A percentile compares a stretch with the other conserved stretches of the same genome.
Evolutionary conservation across 2,888 invertebrate genomes (phyloP).

Genomic region (Nomada fucata): DNA sequence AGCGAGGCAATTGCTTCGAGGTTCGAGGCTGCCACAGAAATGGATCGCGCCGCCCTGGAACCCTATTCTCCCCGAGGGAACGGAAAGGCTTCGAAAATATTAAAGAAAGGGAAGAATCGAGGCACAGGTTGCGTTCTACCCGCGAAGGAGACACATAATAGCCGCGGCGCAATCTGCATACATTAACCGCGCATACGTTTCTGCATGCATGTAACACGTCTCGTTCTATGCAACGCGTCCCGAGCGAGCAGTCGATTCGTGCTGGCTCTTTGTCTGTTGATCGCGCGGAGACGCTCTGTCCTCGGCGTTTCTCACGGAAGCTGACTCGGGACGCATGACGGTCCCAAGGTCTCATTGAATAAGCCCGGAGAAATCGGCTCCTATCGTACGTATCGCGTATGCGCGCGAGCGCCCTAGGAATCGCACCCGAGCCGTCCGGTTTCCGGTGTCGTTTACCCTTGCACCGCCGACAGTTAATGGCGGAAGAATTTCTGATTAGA

Average conservation of each 20-base stretch:
- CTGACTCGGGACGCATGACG: slow-evolving; percentile 71
- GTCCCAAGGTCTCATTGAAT: slow-evolving; percentile 77
- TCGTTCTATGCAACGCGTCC: neutral
- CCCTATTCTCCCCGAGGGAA: neutral
- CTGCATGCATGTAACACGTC: slow-evolving; percentile 19
- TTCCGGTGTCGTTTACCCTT: slow-evolving; percentile 72
- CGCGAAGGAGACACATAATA: slow-evolving; percentile 79
- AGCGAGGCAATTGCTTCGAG: neutral
- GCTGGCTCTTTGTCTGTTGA: slow-evolving; percentile 1
- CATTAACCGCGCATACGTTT: slow-evolving; percentile 69
- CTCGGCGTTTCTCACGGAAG: slow-evolving; percentile 81
- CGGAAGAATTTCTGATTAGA: slow-evolving; percentile 62
- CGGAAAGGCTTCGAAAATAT: slow-evolving; percentile 19
- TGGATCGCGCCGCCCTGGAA: slow-evolving; percentile 59
- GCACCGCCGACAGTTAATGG: slow-evolving; percentile 48
- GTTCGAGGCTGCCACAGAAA: slow-evolving; percentile 71
- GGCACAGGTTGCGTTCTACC: slow-evolving; percentile 38
- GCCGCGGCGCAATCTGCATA: slow-evolving; percentile 81
- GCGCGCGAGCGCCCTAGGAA: slow-evolving; percentile 55
- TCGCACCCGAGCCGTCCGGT: slow-evolving; percentile 64
- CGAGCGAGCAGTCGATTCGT: slow-evolving; percentile 10
- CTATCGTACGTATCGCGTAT: slow-evolving; percentile 38
- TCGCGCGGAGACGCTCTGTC: slow-evolving; percentile 70
- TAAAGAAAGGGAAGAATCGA: slow-evolving; percentile 32
- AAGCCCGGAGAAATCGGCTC: slow-evolving; percentile 55